Evolutionary conservation across 2,113 vertebrate genomes (phyloP).

Genomic region (Carlito syrichta): DNA sequence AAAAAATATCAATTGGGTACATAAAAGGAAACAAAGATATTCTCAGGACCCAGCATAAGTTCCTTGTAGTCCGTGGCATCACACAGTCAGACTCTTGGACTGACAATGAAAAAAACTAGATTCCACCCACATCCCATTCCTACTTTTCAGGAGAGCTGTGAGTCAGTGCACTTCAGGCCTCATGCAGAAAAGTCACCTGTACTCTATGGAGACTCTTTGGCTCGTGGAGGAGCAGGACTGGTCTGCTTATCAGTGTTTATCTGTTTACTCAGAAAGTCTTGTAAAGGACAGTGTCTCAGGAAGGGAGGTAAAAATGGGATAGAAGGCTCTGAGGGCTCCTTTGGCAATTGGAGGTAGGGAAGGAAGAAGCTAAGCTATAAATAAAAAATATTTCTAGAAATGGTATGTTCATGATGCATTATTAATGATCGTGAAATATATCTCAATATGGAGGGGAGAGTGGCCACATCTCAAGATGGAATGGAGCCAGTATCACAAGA

Average conservation of each 20-base stretch:
- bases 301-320: neutral
- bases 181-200: neutral
- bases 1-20: neutral
- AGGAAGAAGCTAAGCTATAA: conserved; percentile 65
- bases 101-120: neutral
- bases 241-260: neutral
- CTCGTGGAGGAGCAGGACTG: neutral
- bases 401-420: conserved; percentile 34
- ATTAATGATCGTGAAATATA: conserved; percentile 42
- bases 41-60: neutral
- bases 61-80: neutral
- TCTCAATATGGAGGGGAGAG: neutral
- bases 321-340: conserved; percentile 27
- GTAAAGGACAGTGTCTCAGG: neutral
- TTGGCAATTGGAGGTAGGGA: conserved; percentile 21
- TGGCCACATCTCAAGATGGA: conserved; percentile 55
- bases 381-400: conserved; percentile 69
- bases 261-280: conserved; percentile 18
- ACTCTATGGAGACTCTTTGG: neutral
- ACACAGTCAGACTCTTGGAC: neutral
- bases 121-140: neutral
- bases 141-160: neutral
- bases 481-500: neutral
- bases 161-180: neutral
- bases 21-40: neutral